These are phyloP conservation scores for Leucozona laternaria DNA, from an alignment of 2,888 invertebrate genomes.

Conservation along the genomic window DNA sequence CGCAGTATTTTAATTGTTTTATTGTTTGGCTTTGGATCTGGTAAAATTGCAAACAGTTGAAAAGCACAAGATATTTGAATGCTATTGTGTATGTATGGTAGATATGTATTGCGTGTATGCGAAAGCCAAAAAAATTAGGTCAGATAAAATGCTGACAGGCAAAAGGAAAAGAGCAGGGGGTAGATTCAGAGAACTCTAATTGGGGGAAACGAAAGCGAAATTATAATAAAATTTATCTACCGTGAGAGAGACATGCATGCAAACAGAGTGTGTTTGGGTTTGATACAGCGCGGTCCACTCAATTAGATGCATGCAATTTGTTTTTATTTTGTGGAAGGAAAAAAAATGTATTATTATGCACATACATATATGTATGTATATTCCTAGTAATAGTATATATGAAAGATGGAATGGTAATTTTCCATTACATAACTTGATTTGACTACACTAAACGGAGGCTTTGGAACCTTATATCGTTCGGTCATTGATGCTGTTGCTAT, in stretches of 20 bases:
- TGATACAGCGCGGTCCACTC: neutral
- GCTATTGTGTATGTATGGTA: neutral
- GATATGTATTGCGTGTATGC: neutral
- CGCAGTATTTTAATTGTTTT: constrained; percentile 31
- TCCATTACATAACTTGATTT: no score
- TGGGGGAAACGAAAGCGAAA: constrained; percentile 58
- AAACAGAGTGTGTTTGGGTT: neutral
- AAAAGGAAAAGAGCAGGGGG: constrained; percentile 29
- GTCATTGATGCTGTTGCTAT: no score
- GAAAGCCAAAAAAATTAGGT: constrained; percentile 58
- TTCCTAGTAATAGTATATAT: no score
- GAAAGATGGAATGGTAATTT: no score
- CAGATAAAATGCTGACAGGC: constrained; percentile 62
- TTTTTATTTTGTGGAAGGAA: no score
- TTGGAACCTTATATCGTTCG: no score
- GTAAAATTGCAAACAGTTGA: constrained; percentile 20
- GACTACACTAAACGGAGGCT: no score
- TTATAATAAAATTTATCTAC: constrained; percentile 60
- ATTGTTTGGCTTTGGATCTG: constrained; percentile 14
- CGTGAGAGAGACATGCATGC: constrained; percentile 30
- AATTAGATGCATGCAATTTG: neutral
- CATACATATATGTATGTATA: no score
- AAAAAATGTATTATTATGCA: no score
- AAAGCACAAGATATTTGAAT: constrained; percentile 18
- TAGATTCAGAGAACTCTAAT: constrained; percentile 59